Evolutionary conservation across 2,888 invertebrate species (phyloP).

Genomic region (Eupithecia abbreviata): DNA sequence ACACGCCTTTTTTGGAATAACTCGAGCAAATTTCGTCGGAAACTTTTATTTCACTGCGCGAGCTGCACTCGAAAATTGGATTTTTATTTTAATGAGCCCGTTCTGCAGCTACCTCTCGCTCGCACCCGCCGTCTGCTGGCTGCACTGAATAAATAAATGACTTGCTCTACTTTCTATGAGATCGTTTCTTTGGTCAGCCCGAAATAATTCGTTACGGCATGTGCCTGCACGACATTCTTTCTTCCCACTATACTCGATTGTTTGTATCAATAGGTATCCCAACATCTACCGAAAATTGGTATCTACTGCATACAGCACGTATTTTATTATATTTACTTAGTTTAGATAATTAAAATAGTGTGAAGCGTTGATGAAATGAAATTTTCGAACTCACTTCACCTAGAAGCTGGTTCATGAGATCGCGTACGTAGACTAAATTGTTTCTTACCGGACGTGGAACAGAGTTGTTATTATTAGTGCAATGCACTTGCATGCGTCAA

Average conservation of each 20-base stretch:
- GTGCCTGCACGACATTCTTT: slow-evolving; percentile 20
- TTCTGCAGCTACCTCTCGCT: slow-evolving; percentile 74
- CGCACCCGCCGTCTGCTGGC: slow-evolving; percentile 72
- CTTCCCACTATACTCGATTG: slow-evolving; percentile 6
- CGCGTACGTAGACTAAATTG: slow-evolving; percentile 37
- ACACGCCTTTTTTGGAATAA: slow-evolving; percentile 81
- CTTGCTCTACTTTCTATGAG: slow-evolving; percentile 83
- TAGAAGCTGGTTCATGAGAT: slow-evolving; percentile 15
- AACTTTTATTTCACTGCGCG: slow-evolving; percentile 79
- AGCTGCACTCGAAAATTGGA: slow-evolving; percentile 79
- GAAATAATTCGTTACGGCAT: slow-evolving; percentile 59
- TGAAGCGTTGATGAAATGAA: slow-evolving; percentile 7
- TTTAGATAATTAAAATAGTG: slow-evolving; percentile 8
- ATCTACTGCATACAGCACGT: not conserved
- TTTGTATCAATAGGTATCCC: slow-evolving; percentile 13
- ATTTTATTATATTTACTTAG: slow-evolving; percentile 6
- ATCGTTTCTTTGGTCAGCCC: slow-evolving; percentile 78
- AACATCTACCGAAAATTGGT: not conserved
- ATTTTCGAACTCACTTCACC: slow-evolving; percentile 1
- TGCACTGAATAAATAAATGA: slow-evolving; percentile 83
- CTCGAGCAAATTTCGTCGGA: slow-evolving; percentile 82
- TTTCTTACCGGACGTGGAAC: slow-evolving; percentile 74
- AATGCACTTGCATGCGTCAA: slow-evolving; percentile 82
- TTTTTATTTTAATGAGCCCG: slow-evolving; percentile 83
- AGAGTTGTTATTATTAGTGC: slow-evolving; percentile 75